phyloP scores from a whole-genome alignment of 2,888 invertebrate genomes.

The Cantharis rufa region DNA sequence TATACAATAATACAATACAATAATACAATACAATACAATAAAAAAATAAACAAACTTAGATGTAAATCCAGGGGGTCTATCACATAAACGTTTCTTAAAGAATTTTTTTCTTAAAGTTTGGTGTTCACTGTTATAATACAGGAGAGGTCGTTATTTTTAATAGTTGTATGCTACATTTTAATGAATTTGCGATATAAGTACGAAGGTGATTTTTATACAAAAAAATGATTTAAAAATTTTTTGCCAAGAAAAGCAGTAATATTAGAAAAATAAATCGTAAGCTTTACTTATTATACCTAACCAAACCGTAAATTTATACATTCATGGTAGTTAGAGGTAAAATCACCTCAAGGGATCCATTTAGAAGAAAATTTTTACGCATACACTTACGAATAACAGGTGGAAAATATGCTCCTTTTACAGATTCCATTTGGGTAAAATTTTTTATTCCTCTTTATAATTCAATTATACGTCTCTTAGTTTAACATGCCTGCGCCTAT shows the following conservation, averaged over 20 bases:
- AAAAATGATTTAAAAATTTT: not conserved
- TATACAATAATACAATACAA: no score
- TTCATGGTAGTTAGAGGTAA: slow-evolving; percentile 30
- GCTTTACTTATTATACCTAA: slow-evolving; percentile 28
- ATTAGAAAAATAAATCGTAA: slow-evolving; percentile 27
- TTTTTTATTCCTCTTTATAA: slow-evolving; percentile 46
- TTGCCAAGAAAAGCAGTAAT: not conserved
- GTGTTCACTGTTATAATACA: no score
- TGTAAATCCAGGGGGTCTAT: no score
- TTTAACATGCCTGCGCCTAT: not conserved
- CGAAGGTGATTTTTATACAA: not conserved
- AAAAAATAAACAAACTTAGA: no score
- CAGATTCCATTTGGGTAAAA: slow-evolving; percentile 49
- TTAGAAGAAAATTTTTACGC: slow-evolving; percentile 31
- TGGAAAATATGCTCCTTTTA: slow-evolving; percentile 49
- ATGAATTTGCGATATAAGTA: not conserved
- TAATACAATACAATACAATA: no score
- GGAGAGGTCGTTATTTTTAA: no score
- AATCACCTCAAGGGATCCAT: slow-evolving; percentile 32
- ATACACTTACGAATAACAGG: slow-evolving; percentile 44
- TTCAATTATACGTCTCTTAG: slow-evolving; percentile 31
- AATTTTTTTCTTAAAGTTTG: no score
- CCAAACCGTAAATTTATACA: slow-evolving; percentile 29
- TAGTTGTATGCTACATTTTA: not conserved
- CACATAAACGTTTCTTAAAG: no score